These are phyloP conservation scores for Torymus aiolomorphi DNA, from an alignment of 2,888 invertebrate species.

Conservation along the genomic window DNA sequence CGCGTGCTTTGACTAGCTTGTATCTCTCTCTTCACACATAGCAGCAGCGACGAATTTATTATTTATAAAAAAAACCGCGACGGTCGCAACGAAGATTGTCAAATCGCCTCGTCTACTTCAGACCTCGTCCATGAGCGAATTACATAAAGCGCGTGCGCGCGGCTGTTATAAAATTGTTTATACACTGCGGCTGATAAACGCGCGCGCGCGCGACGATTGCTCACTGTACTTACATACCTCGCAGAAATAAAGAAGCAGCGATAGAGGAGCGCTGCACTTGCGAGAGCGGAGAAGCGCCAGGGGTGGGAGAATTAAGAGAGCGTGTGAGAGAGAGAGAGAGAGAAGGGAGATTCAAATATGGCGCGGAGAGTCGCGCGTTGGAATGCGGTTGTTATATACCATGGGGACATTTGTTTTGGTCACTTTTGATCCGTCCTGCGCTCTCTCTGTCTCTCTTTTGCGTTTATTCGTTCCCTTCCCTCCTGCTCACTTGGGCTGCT, in stretches of 20 bases:
- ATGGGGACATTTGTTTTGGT: slow-evolving; percentile 64
- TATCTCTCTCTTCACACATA: no score
- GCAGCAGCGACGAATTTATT: no score
- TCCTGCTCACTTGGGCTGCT: slow-evolving; percentile 38
- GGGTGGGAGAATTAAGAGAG: slow-evolving; percentile 48
- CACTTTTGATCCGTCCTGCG: slow-evolving; percentile 51
- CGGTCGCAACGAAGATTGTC: no score
- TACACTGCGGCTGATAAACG: no score
- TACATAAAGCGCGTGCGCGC: no score
- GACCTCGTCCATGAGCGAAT: no score
- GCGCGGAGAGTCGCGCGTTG: slow-evolving; percentile 62
- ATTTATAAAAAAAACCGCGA: no score
- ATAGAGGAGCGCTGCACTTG: not conserved
- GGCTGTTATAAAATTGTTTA: no score
- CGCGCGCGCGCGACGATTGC: no score
- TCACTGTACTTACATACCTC: no score
- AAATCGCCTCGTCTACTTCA: no score
- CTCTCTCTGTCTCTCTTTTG: not conserved
- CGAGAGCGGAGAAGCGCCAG: slow-evolving; percentile 44
- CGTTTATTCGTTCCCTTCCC: slow-evolving; percentile 27
- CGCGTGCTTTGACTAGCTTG: no score
- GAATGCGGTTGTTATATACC: slow-evolving; percentile 67
- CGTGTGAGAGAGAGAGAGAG: slow-evolving; percentile 49
- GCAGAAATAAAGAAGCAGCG: slow-evolving; percentile 34
- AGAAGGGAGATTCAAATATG: slow-evolving; percentile 64